These are phyloP conservation scores for Linyphia triangularis DNA, from an alignment of 2,888 invertebrate species.

Conservation along the genomic window DNA sequence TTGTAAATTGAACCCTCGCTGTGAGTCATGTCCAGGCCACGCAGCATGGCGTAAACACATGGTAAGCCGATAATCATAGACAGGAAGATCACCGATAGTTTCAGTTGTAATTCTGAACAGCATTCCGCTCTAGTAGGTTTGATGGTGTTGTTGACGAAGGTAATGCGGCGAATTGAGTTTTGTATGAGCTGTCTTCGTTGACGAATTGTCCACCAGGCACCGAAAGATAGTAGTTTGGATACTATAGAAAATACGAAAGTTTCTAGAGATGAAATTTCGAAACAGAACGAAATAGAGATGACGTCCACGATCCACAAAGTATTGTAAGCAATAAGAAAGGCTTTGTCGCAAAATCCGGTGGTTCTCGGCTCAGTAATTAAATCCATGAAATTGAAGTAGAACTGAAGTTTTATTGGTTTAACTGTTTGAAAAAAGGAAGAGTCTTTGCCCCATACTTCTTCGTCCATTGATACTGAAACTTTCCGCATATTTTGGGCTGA, in stretches of 20 bases:
- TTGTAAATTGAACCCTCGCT: not conserved
- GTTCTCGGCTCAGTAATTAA: not conserved
- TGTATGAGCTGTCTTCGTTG: not conserved
- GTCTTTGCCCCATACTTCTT: not conserved
- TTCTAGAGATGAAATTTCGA: not conserved
- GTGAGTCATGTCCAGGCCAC: not conserved
- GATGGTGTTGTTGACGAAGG: not conserved
- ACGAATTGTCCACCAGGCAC: conserved; percentile 7
- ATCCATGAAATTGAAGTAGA: not conserved
- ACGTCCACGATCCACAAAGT: not conserved
- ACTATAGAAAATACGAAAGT: not conserved
- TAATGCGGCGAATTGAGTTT: not conserved
- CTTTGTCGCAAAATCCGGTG: not conserved
- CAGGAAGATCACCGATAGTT: not conserved
- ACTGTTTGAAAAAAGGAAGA: not conserved
- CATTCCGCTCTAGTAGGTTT: not conserved
- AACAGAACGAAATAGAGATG: not conserved
- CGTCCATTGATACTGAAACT: not conserved
- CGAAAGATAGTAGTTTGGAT: not conserved
- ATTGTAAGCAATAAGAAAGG: conserved; percentile 1
- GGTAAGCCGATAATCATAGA: not conserved
- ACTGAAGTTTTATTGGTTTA: conserved; percentile 10
- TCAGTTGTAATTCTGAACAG: not conserved
- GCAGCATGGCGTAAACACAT: not conserved
- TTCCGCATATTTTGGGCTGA: not conserved